Evolutionary conservation across 2,888 invertebrate species (phyloP), one percentile per base, ranked within the genome.

Genomic region (Neoaliturus tenellus): DNA sequence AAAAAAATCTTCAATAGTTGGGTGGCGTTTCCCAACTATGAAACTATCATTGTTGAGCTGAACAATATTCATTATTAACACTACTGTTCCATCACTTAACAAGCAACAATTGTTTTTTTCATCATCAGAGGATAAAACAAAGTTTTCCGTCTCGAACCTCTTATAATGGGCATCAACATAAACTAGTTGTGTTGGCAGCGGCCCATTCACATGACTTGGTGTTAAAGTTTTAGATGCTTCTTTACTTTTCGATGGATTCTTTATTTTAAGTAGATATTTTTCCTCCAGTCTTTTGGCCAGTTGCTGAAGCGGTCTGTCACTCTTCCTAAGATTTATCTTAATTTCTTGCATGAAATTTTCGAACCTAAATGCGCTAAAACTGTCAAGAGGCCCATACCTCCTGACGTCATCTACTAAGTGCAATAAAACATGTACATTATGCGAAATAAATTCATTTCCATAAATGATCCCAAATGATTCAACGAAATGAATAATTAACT

Each of bases 371-470:
- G 87, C 83, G 84, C 86, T 86, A 81, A 85, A 87, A 12, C 44
- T 51, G 84, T 88, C 86, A 17, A 88, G 20, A 8, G 44, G n/a
- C 0, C 87, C 87, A 83, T 86, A 86, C 0, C n/a, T 55, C 41
- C 83, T 81, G 0, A 86, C 87, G 85, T 89, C 88, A 41, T 71
- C 80, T 25, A 85, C 33, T 5, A 89, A 78, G 85, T 89, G 89
- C 31, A 86, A 58, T 0, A 89, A 80, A 31, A 84, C 83, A 82
- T 89, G 89, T 23, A 88, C 80, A 85, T 88, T 88, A 75, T 89
- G 88, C 0, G 87, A 84, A 12, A 88, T 23, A 39, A 84, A 75
- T 31, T 87, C 82, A 20, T 80, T 80, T 6, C 87, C 87, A 39
- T 71, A 71, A 82, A 88, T 23, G 8, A 31, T 31, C 23, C 75